phyloP scores from a whole-genome alignment of 53 echinoderm and acorn worm genomes.

The Holothuria leucospilota region DNA sequence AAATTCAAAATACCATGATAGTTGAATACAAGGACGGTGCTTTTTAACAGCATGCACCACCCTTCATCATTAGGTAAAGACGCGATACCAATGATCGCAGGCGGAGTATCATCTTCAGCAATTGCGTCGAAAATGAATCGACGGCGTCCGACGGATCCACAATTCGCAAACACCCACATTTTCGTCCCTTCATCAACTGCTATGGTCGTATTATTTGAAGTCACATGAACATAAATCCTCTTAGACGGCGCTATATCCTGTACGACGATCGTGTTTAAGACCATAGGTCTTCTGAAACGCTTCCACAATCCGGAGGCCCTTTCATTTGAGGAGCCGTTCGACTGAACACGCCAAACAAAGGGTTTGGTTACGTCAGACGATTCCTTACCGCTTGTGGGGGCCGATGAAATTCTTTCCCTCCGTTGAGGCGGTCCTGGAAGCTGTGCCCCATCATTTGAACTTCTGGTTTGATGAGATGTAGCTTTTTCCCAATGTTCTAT shows the following conservation, averaged over 20 bases:
- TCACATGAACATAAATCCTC: conserved; percentile 1
- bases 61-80: not conserved
- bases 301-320: no score
- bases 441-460: no score
- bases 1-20: not conserved
- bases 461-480: no score
- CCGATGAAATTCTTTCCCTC: no score
- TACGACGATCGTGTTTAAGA: no score
- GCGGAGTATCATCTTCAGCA: not conserved
- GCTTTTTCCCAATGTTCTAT: no score
- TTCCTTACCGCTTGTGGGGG: no score
- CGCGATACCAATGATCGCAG: not conserved
- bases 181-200: conserved; percentile 6
- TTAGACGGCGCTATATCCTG: not conserved
- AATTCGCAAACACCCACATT: conserved; percentile 3
- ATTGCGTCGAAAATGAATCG: not conserved
- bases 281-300: no score
- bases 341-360: no score
- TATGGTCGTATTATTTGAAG: not conserved
- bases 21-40: conserved; percentile 2
- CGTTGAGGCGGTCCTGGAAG: no score
- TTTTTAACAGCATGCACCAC: conserved; percentile 26
- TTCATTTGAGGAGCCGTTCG: no score
- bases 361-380: no score
- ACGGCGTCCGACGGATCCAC: not conserved